Conservation (phyloP, 1,140 invertebrate species). For the Ceratina calcarata region DNA sequence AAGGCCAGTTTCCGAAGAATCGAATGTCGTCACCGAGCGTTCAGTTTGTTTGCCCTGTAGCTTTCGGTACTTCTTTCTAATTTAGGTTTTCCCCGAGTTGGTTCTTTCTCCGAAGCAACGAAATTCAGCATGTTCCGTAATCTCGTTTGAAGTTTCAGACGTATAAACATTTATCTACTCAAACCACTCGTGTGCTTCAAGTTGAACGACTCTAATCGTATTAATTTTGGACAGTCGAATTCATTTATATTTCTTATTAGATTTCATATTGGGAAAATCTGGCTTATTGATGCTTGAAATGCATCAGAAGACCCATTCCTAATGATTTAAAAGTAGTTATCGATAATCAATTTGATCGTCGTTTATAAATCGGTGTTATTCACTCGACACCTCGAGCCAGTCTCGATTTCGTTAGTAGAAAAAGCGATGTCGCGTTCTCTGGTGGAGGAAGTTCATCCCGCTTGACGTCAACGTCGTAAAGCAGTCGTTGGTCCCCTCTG, state of each 20-base stretch:
- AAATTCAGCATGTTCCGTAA: background rate
- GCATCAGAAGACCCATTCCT: too few relatives aligned
- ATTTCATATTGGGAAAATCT: too few relatives aligned
- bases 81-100: background rate
- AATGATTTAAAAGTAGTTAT: too few relatives aligned
- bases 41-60: background rate
- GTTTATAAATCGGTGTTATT: slow-evolving; percentile 34
- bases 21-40: background rate
- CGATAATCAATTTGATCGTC: slow-evolving; percentile 26
- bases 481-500: slow-evolving; percentile 31
- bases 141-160: background rate
- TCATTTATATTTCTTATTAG: too few relatives aligned
- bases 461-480: slow-evolving; percentile 36
- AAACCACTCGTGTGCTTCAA: too few relatives aligned
- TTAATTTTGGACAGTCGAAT: too few relatives aligned
- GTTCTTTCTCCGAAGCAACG: too few relatives aligned
- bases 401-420: slow-evolving; percentile 18
- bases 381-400: slow-evolving; percentile 30
- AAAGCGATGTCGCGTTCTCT: too few relatives aligned
- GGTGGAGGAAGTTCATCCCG: slow-evolving; percentile 44
- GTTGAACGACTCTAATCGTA: background rate
- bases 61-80: background rate
- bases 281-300: background rate
- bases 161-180: too few relatives aligned
- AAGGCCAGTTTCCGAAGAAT: slow-evolving; percentile 2